These are phyloP conservation scores for Xenops minutus DNA, from an alignment of 2,797 vertebrate species.

Conservation along the genomic window DNA sequence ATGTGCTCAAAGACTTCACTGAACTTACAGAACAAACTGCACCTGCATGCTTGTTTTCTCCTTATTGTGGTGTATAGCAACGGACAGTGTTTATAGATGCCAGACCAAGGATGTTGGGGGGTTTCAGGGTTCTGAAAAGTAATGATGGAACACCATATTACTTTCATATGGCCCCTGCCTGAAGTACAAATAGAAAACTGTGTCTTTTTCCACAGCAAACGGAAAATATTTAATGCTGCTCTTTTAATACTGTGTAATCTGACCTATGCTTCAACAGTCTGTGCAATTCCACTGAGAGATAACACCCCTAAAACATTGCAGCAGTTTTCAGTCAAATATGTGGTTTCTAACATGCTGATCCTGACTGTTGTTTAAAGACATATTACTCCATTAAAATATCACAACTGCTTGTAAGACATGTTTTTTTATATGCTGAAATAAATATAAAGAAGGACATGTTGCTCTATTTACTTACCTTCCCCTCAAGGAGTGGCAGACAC, in stretches of 20 bases:
- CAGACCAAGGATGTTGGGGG: not conserved
- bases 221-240: not conserved
- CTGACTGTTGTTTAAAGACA: not conserved
- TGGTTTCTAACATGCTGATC: not conserved
- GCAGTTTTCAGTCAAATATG: not conserved
- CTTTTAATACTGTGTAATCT: not conserved
- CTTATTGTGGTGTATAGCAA: not conserved
- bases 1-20: not conserved
- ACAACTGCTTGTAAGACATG: not conserved
- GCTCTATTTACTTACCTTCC: not conserved
- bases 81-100: not conserved
- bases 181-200: not conserved
- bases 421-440: not conserved
- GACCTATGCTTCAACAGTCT: not conserved
- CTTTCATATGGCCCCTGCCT: not conserved
- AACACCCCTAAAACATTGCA: not conserved
- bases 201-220: not conserved
- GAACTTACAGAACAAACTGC: not conserved
- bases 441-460: not conserved
- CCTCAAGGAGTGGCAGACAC: not conserved
- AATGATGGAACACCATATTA: not conserved
- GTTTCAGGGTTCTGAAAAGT: not conserved
- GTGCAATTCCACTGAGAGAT: not conserved
- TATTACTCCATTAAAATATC: not conserved
- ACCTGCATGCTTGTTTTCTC: not conserved